Evolutionary conservation across 2,888 invertebrate genomes (phyloP).

Genomic region (Stegana nigrithorax): DNA sequence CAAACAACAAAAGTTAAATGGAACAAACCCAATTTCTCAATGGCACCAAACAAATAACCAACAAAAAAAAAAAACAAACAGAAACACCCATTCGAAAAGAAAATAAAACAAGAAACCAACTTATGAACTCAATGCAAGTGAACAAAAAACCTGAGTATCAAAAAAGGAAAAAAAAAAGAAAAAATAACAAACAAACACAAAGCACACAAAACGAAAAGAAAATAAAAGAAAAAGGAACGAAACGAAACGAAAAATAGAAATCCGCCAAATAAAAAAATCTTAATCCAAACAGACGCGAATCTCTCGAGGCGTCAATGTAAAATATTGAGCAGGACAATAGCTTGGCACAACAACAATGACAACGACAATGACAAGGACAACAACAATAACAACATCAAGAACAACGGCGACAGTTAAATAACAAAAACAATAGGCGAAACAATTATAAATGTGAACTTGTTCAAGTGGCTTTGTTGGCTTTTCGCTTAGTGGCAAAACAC

Average conservation of each 20-base stretch:
- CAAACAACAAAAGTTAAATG: background rate
- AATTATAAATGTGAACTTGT: slow-evolving; percentile 19
- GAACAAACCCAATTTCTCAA: background rate
- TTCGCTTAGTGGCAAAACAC: too few relatives aligned
- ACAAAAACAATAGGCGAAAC: background rate
- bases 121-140: too few relatives aligned
- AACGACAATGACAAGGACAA: slow-evolving; percentile 10
- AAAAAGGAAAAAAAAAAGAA: background rate
- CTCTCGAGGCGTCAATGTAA: slow-evolving; percentile 15
- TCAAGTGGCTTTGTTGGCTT: slow-evolving; percentile 13
- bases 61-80: background rate
- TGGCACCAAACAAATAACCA: background rate
- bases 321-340: slow-evolving; percentile 11
- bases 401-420: background rate
- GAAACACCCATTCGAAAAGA: background rate
- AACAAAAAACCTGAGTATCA: too few relatives aligned
- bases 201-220: background rate
- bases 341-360: slow-evolving; percentile 3
- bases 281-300: slow-evolving; percentile 3
- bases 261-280: too few relatives aligned
- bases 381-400: slow-evolving; percentile 2
- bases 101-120: too few relatives aligned
- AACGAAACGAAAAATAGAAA: background rate
- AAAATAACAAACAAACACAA: background rate
- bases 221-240: background rate